These are phyloP conservation scores for Cosmorhoe ocellata DNA, from an alignment of 2,888 invertebrate species.

Conservation along the genomic window DNA sequence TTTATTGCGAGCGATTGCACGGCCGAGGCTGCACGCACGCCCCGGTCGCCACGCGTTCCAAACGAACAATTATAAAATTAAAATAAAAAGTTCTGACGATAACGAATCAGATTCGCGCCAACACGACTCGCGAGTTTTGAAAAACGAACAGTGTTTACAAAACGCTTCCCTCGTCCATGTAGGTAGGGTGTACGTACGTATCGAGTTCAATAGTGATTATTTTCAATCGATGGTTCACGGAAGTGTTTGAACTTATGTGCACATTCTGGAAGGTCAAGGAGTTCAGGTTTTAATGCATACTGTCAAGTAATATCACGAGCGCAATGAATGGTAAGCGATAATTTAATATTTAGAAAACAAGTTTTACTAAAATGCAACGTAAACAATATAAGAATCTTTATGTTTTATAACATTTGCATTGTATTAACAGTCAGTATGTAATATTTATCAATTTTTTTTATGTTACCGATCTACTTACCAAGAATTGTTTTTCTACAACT, in stretches of 20 bases:
- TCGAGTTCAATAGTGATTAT: conserved; percentile 40
- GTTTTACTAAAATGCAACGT: conserved; percentile 23
- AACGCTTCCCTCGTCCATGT: conserved; percentile 31
- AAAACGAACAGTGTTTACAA: conserved; percentile 56
- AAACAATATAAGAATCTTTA: conserved; percentile 16
- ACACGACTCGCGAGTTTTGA: conserved; percentile 45
- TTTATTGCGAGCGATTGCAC: conserved; percentile 62
- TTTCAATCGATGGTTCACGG: conserved; percentile 45
- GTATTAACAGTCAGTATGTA: background rate
- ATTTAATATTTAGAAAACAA: conserved; percentile 32
- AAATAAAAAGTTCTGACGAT: conserved; percentile 36
- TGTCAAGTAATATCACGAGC: conserved; percentile 36
- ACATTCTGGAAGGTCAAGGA: conserved; percentile 59
- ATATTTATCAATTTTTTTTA: background rate
- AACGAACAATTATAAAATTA: conserved; percentile 31
- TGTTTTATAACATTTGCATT: conserved; percentile 14
- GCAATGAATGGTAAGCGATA: conserved; percentile 46
- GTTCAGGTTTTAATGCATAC: conserved; percentile 41
- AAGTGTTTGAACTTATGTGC: conserved; percentile 50
- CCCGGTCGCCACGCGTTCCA: conserved; percentile 40
- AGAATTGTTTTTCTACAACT: too few relatives aligned
- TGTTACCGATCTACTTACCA: background rate
- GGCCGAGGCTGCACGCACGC: conserved; percentile 63
- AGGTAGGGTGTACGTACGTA: conserved; percentile 30
- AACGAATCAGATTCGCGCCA: conserved; percentile 43